Percentiles rank a stretch among this genome's conserved stretches.
Evolutionary conservation across 2,888 invertebrate genomes (phyloP).

Genomic region (Cyclophora albipunctata): DNA sequence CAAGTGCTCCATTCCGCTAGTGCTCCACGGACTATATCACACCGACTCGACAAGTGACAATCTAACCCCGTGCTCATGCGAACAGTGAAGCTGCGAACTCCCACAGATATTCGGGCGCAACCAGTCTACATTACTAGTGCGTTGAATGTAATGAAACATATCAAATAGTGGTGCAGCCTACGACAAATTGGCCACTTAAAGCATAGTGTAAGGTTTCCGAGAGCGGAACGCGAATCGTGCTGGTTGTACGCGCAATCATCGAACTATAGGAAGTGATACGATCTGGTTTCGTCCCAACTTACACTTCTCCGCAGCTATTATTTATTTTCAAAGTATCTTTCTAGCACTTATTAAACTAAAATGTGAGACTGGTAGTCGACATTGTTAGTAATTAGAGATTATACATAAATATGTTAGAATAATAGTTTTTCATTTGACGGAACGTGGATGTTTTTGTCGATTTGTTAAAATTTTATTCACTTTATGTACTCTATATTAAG

Average conservation of each 20-base stretch:
- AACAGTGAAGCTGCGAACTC: conserved; percentile 61
- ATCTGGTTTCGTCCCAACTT: conserved; percentile 65
- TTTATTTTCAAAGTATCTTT: conserved; percentile 63
- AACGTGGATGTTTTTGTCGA: conserved; percentile 53
- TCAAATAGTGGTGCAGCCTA: conserved; percentile 69
- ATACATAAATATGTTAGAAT: conserved; percentile 67
- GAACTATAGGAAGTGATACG: conserved; percentile 43
- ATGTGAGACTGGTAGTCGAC: conserved; percentile 76
- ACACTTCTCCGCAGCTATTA: conserved; percentile 53
- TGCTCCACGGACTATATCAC: conserved; percentile 46
- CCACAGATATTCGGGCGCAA: conserved; percentile 59
- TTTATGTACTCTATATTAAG: conserved; percentile 48
- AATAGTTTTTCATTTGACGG: conserved; percentile 61
- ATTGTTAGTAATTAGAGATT: conserved; percentile 71
- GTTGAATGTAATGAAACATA: conserved; percentile 70
- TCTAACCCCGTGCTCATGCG: conserved; percentile 44
- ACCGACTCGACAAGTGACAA: conserved; percentile 27
- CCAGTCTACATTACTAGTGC: conserved; percentile 57
- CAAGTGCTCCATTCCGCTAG: conserved; percentile 45
- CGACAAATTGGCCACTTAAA: conserved; percentile 61
- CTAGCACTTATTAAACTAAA: conserved; percentile 72
- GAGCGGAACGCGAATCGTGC: conserved; percentile 37
- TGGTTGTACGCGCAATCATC: conserved; percentile 23
- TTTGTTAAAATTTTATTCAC: conserved; percentile 59
- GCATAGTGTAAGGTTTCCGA: conserved; percentile 64